These are phyloP conservation scores for Drosophila micromelanica DNA, from an alignment of 1,140 invertebrate species.

Conservation along the genomic window DNA sequence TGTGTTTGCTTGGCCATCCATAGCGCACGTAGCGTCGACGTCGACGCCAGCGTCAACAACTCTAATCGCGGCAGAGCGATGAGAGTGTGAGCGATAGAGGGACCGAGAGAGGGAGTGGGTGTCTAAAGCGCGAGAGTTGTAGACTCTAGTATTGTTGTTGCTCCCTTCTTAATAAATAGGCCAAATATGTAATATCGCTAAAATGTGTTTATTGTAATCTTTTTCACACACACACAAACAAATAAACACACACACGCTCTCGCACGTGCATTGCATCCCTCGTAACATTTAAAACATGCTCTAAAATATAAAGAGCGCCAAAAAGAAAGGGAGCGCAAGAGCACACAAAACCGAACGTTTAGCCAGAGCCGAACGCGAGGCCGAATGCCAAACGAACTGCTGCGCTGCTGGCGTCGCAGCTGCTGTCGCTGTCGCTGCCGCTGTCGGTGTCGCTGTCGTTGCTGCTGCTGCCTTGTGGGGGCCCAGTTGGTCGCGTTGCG, in stretches of 20 bases:
- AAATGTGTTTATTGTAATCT: conserved; percentile 83
- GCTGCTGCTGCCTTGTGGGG: conserved; percentile 59
- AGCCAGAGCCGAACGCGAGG: neutral
- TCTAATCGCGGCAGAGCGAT: conserved; percentile 10
- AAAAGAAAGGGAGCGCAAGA: conserved; percentile 41
- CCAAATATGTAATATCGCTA: conserved; percentile 83
- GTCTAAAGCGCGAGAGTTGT: conserved; percentile 22
- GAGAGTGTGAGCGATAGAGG: neutral
- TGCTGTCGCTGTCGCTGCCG: conserved; percentile 38
- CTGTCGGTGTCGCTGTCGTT: conserved; percentile 21
- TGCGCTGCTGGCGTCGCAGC: conserved; percentile 29
- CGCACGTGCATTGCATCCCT: conserved; percentile 77
- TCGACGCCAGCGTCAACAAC: conserved; percentile 18
- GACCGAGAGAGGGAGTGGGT: neutral
- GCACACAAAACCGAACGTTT: conserved; percentile 3
- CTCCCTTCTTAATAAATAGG: conserved; percentile 75
- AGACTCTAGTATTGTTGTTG: conserved; percentile 16
- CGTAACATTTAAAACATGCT: conserved; percentile 12
- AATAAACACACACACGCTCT: conserved; percentile 8
- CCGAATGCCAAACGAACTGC: conserved; percentile 1
- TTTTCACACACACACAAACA: conserved; percentile 50
- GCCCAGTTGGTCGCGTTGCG: conserved; percentile 57
- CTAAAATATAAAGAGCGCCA: conserved; percentile 44
- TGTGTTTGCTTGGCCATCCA: conserved; percentile 76
- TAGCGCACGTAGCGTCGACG: conserved; percentile 46